A percentile compares a stretch with the other conserved stretches of the same genome.
These are phyloP conservation scores for Tauraco erythrolophus DNA, from an alignment of 2,113 vertebrate species.

Conservation along the genomic window DNA sequence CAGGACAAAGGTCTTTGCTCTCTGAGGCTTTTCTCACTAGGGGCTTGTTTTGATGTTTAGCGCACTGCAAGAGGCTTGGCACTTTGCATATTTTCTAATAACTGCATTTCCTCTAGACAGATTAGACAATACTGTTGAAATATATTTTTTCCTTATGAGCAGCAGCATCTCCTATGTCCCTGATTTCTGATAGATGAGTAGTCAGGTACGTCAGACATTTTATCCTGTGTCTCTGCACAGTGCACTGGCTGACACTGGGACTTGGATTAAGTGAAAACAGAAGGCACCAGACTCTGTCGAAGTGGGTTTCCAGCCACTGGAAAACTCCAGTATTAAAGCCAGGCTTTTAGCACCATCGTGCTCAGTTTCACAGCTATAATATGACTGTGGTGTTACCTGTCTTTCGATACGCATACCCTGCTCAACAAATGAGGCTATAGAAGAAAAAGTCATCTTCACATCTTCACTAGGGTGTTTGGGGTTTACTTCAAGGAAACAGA, in stretches of 20 bases:
- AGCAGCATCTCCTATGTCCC: neutral
- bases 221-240: neutral
- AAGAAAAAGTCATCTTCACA: neutral
- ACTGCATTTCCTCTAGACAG: neutral
- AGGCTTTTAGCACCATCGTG: neutral
- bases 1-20: neutral
- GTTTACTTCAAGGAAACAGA: slow-evolving; percentile 17
- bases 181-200: neutral
- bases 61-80: neutral
- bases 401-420: neutral
- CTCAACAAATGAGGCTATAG: slow-evolving; percentile 5
- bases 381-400: neutral
- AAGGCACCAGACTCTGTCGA: neutral
- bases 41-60: neutral
- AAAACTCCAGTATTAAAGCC: neutral
- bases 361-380: neutral
- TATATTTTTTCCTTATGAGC: neutral
- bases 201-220: neutral
- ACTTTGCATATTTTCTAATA: neutral
- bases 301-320: neutral
- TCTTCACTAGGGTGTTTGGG: slow-evolving; percentile 32
- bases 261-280: neutral
- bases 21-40: slow-evolving; percentile 2
- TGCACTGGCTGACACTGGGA: neutral
- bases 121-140: neutral